A percentile compares a stretch with the other conserved stretches of the same genome.
Evolutionary conservation across 2,113 vertebrate species (phyloP).

Genomic region (Alexandromys fortis): DNA sequence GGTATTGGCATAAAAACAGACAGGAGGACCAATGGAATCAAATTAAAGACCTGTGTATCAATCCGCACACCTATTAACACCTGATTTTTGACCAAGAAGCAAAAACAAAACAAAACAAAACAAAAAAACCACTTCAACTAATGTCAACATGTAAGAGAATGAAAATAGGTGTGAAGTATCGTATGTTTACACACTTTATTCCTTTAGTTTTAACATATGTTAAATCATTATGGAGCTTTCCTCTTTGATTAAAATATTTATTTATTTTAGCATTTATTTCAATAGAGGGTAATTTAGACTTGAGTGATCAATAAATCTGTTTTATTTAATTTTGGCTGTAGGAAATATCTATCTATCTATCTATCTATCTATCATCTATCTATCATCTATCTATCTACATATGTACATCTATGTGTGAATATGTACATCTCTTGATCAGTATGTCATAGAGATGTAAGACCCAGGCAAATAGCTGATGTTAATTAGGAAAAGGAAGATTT

Average conservation of each 20-base stretch:
- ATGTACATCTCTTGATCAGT: background rate
- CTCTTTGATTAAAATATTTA: slow-evolving; percentile 35
- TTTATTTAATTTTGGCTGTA: background rate
- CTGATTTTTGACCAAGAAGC: too few species aligned
- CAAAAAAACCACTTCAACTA: too few species aligned
- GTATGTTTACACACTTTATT: background rate
- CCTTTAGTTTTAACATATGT: background rate
- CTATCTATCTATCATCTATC: too few species aligned
- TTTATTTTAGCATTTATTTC: background rate
- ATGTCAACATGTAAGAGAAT: too few species aligned
- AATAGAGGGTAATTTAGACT: slow-evolving; percentile 51
- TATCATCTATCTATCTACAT: too few species aligned
- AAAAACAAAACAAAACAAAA: too few species aligned
- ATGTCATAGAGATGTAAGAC: slow-evolving; percentile 66
- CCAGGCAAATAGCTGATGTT: slow-evolving; percentile 70
- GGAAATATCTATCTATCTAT: background rate
- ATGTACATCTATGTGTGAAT: background rate
- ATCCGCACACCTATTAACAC: too few species aligned
- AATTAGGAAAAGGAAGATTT: slow-evolving; percentile 62
- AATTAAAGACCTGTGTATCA: too few species aligned
- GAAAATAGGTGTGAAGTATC: background rate
- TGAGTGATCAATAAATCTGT: slow-evolving; percentile 62
- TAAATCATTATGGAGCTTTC: background rate
- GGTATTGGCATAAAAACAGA: too few species aligned
- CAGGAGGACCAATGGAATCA: too few species aligned